Percentiles rank a stretch among this genome's conserved stretches.
Evolutionary conservation across 1,140 invertebrate genomes (phyloP).

Genomic region (Solen grandis): DNA sequence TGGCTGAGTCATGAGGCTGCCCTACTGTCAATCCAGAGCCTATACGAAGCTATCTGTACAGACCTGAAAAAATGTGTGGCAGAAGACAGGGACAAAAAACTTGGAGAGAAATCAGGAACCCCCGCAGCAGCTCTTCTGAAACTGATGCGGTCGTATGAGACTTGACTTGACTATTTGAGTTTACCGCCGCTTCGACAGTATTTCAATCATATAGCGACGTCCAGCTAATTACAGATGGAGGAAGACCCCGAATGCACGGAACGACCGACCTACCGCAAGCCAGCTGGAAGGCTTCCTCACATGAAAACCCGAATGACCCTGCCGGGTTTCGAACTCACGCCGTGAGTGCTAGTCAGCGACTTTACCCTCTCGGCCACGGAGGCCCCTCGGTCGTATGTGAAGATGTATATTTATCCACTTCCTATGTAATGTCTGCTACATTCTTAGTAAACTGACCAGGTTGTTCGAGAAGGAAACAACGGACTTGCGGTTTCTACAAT

Average conservation of each 20-base stretch:
- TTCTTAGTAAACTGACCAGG: background rate
- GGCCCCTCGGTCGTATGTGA: no score
- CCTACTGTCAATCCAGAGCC: background rate
- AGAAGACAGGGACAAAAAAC: background rate
- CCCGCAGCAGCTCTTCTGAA: background rate
- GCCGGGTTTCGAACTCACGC: no score
- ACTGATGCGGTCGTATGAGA: background rate
- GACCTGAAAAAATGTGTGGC: constrained; percentile 11
- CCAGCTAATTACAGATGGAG: no score
- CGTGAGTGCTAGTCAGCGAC: no score
- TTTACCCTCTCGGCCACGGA: no score
- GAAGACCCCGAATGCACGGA: no score
- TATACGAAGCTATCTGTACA: background rate
- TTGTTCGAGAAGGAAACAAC: background rate
- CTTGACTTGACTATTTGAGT: no score
- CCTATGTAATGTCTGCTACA: background rate
- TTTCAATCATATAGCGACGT: no score
- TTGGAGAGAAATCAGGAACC: background rate
- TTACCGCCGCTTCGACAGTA: no score
- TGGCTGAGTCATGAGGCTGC: constrained; percentile 19
- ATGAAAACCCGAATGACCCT: no score
- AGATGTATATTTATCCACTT: background rate
- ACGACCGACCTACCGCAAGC: no score
- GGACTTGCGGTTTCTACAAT: background rate
- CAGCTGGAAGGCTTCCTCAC: no score